A percentile compares a stretch with the other conserved stretches of the same genome.
phyloP scores from a whole-genome alignment of 2,113 vertebrate species.

The Varanus salvator region DNA sequence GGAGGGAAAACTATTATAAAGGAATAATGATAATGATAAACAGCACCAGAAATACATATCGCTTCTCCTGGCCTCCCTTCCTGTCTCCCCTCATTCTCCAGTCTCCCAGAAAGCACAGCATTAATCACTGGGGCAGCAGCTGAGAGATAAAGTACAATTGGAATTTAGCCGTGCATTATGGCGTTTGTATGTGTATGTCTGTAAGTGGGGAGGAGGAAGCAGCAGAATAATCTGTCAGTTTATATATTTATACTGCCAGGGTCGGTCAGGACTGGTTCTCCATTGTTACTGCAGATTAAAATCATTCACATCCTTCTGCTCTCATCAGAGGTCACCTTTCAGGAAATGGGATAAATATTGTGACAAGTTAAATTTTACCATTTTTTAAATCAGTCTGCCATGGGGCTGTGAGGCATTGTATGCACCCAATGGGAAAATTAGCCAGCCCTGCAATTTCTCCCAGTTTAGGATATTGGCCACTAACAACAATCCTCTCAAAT shows the following conservation, averaged over 20 bases:
- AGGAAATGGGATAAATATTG: constrained; percentile 59
- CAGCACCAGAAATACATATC: constrained; percentile 70
- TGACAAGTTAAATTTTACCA: constrained; percentile 60
- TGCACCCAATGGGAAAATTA: constrained; percentile 14
- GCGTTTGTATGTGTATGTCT: constrained; percentile 58
- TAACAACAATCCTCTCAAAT: background rate
- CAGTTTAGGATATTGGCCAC: background rate
- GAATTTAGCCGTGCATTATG: constrained; percentile 72
- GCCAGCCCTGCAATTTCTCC: background rate
- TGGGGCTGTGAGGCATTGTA: background rate
- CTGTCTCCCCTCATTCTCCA: constrained; percentile 67
- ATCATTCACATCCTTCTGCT: constrained; percentile 75
- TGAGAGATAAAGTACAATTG: constrained; percentile 76
- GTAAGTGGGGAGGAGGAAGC: constrained; percentile 49
- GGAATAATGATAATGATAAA: constrained; percentile 76
- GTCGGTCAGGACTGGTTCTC: constrained; percentile 55
- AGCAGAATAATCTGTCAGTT: constrained; percentile 77
- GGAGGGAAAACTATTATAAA: constrained; percentile 68
- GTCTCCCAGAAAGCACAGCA: constrained; percentile 70
- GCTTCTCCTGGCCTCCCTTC: constrained; percentile 60
- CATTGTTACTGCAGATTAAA: constrained; percentile 79
- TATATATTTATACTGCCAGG: constrained; percentile 72
- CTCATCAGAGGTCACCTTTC: constrained; percentile 74
- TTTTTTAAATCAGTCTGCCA: constrained; percentile 19
- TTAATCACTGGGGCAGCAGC: constrained; percentile 78